Percentiles rank a stretch among this genome's conserved stretches.
Conservation (phyloP, 2,888 invertebrate species). For the Allacma fusca region DNA sequence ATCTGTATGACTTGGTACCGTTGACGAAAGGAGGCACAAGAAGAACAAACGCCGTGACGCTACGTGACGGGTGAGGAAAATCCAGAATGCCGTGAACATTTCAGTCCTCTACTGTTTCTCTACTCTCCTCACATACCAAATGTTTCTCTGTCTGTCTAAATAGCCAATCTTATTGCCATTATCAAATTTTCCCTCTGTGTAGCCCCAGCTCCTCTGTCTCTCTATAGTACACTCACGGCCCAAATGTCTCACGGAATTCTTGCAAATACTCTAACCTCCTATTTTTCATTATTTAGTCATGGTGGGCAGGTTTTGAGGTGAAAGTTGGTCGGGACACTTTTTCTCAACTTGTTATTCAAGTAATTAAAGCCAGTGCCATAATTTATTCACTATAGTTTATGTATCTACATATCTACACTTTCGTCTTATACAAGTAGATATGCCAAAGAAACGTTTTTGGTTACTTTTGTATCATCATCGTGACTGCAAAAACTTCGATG, state of each 20-base stretch:
- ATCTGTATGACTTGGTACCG: constrained; percentile 32
- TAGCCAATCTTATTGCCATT: constrained; percentile 24
- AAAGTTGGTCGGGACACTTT: not conserved
- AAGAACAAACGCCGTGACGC: constrained; percentile 43
- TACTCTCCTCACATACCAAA: not conserved
- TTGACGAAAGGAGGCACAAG: constrained; percentile 24
- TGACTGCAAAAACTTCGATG: no score
- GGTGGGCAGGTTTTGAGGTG: not conserved
- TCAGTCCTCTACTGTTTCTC: constrained; percentile 23
- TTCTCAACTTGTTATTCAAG: not conserved
- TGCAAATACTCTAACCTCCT: not conserved
- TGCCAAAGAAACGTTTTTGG: no score
- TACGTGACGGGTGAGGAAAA: constrained; percentile 42
- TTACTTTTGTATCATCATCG: no score
- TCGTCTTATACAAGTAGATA: no score
- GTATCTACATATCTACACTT: no score
- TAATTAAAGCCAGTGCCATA: no score
- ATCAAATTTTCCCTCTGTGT: constrained; percentile 9
- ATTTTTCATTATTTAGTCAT: constrained; percentile 10
- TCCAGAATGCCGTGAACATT: constrained; percentile 43
- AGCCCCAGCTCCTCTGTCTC: not conserved
- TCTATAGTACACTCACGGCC: not conserved
- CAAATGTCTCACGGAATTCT: not conserved
- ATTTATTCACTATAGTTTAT: no score
- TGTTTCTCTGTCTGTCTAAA: constrained; percentile 27